Evolutionary conservation across 92 coral and sea anemone genomes (phyloP).

Genomic region (Galaxea fascicularis): DNA sequence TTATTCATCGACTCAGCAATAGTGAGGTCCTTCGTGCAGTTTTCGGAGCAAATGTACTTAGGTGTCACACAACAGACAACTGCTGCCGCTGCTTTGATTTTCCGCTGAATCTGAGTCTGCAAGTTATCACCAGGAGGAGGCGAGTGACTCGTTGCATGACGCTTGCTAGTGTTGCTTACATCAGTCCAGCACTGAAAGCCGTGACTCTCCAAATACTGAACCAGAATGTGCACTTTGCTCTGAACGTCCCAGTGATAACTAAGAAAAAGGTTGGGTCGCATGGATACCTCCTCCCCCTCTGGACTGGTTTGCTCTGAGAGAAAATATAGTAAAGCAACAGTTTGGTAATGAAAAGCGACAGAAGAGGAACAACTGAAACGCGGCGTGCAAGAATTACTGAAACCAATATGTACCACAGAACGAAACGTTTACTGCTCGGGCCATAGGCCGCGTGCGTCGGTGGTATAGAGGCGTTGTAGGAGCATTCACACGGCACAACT

Average conservation of each 20-base stretch:
- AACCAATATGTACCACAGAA: no score
- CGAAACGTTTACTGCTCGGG: no score
- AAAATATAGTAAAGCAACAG: background rate
- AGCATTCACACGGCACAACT: no score
- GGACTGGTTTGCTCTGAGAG: background rate
- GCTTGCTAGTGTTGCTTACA: slow-evolving; percentile 68
- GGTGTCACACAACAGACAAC: slow-evolving; percentile 91
- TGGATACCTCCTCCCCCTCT: slow-evolving; percentile 28
- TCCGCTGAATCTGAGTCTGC: slow-evolving; percentile 79
- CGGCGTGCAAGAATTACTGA: no score
- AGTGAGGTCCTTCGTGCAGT: slow-evolving; percentile 87
- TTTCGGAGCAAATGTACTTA: slow-evolving; percentile 90
- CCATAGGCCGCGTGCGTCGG: no score
- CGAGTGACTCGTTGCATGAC: slow-evolving; percentile 43
- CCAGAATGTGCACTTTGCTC: slow-evolving; percentile 76
- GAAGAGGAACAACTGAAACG: background rate
- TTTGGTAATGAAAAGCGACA: background rate
- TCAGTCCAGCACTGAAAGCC: slow-evolving; percentile 89
- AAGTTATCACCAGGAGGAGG: slow-evolving; percentile 57
- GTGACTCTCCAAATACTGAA: slow-evolving; percentile 81
- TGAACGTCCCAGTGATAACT: slow-evolving; percentile 99
- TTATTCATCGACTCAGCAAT: slow-evolving; percentile 84
- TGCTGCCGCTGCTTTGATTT: slow-evolving; percentile 79
- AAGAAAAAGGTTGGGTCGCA: slow-evolving; percentile 79
- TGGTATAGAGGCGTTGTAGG: no score